Evolutionary conservation across 2,113 vertebrate species (phyloP).

Genomic region (Mesoclemmys tuberculata): DNA sequence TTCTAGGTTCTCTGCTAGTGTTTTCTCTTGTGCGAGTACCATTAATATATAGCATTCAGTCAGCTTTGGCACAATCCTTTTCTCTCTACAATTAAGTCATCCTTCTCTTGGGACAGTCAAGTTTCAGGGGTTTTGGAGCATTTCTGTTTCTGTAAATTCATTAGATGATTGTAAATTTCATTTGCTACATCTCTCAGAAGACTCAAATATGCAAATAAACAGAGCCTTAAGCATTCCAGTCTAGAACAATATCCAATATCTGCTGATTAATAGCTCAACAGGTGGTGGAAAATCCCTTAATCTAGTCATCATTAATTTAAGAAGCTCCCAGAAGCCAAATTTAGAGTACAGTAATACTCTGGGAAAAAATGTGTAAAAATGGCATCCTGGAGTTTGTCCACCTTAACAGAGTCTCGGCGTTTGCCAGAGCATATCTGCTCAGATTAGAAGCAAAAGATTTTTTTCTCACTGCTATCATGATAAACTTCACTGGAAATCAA

Average conservation of each 20-base stretch:
- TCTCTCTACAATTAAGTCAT: constrained; percentile 13
- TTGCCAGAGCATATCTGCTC: not conserved
- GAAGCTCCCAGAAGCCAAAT: not conserved
- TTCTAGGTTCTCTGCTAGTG: not conserved
- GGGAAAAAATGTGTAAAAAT: rapidly evolving
- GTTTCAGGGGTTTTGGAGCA: not conserved
- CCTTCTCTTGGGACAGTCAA: not conserved
- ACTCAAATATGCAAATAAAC: not conserved
- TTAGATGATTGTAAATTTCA: not conserved
- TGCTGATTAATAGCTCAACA: constrained; percentile 33
- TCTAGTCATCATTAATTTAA: not conserved
- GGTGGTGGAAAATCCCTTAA: constrained; percentile 31
- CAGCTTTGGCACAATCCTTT: constrained; percentile 27
- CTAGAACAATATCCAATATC: not conserved
- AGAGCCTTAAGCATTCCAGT: not conserved
- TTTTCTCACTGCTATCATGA: not conserved
- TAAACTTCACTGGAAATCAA: not conserved
- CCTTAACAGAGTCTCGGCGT: rapidly evolving
- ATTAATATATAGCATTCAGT: not conserved
- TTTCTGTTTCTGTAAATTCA: not conserved
- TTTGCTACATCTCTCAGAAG: constrained; percentile 7
- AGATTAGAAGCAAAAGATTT: not conserved
- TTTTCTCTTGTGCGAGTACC: not conserved
- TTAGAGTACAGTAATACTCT: not conserved
- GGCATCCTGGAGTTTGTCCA: not conserved